Percentiles rank a stretch among this genome's conserved stretches.
phyloP scores from a whole-genome alignment of 2,888 invertebrate species.

The Allygus modestus region DNA sequence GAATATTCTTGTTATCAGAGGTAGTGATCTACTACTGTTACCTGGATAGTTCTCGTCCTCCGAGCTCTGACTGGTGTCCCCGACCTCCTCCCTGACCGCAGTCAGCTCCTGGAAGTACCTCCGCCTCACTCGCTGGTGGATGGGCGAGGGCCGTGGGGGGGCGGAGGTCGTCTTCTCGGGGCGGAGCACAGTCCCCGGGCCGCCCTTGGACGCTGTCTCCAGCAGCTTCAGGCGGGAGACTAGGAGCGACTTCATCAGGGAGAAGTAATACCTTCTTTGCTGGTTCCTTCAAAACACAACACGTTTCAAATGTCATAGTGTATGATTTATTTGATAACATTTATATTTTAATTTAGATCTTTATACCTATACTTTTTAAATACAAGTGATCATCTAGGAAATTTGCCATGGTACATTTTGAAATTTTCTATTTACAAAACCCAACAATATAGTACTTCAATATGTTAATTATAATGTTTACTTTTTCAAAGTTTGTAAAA shows the following conservation, averaged over 20 bases:
- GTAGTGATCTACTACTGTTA: conserved; percentile 63
- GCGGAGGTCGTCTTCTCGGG: conserved; percentile 63
- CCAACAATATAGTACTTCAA: no score
- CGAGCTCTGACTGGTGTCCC: conserved; percentile 80
- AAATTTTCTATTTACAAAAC: no score
- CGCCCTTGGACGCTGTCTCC: conserved; percentile 78
- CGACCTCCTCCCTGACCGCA: conserved; percentile 83
- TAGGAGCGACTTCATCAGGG: conserved; percentile 85
- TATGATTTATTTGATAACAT: no score
- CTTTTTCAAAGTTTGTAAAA: no score
- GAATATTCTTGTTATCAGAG: no score
- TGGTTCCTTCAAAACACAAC: conserved; percentile 73
- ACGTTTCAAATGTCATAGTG: no score
- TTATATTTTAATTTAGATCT: no score
- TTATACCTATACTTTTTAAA: no score
- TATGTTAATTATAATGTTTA: no score
- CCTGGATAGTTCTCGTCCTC: conserved; percentile 88
- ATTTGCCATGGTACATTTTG: no score
- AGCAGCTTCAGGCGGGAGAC: conserved; percentile 85
- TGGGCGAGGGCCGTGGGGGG: conserved; percentile 57
- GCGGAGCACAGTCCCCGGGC: conserved; percentile 62
- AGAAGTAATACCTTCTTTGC: conserved; percentile 78
- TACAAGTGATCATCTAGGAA: no score
- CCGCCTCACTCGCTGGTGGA: conserved; percentile 68
- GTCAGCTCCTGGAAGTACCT: conserved; percentile 82